These are phyloP conservation scores for Chrysaora quinquecirrha DNA, from an alignment of 30 jellyfish, hydroid and myxozoan species.

Conservation along the genomic window DNA sequence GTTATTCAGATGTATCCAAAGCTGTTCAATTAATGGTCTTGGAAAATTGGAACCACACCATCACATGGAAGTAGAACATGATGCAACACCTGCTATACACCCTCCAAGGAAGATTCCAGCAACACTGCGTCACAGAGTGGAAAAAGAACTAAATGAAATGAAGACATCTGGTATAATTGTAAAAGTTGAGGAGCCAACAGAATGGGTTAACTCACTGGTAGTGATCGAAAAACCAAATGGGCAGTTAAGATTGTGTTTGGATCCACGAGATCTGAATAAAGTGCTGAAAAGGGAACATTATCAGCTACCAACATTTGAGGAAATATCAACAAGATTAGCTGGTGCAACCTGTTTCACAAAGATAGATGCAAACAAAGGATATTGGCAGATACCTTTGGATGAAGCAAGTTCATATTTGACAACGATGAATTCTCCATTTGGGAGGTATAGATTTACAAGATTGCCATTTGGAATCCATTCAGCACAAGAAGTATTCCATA, in stretches of 20 bases:
- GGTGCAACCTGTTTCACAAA: slow-evolving; percentile 34
- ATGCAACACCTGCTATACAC: neutral
- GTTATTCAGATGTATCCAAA: neutral
- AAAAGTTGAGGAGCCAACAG: slow-evolving; percentile 32
- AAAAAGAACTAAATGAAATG: slow-evolving; percentile 14
- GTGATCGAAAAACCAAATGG: slow-evolving; percentile 6
- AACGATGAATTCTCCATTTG: slow-evolving; percentile 55
- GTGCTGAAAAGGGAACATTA: slow-evolving; percentile 44
- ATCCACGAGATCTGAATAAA: slow-evolving; percentile 22
- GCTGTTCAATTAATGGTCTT: neutral
- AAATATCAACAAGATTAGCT: slow-evolving; percentile 34
- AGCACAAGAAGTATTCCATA: slow-evolving; percentile 15
- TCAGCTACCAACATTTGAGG: slow-evolving; percentile 30
- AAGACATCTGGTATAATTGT: neutral
- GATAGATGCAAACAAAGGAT: slow-evolving; percentile 57
- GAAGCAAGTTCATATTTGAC: slow-evolving; percentile 4
- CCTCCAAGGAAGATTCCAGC: slow-evolving; percentile 55
- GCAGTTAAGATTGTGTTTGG: slow-evolving; percentile 20
- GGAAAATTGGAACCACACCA: neutral
- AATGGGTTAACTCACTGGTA: too few relatives aligned
- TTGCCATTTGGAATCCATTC: slow-evolving; percentile 33
- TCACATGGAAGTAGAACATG: neutral
- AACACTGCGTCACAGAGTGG: slow-evolving; percentile 6
- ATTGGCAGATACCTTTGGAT: slow-evolving; percentile 48
- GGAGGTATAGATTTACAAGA: slow-evolving; percentile 39